Conservation (phyloP, 2,797 vertebrate genomes). For the Dipus sagitta region DNA sequence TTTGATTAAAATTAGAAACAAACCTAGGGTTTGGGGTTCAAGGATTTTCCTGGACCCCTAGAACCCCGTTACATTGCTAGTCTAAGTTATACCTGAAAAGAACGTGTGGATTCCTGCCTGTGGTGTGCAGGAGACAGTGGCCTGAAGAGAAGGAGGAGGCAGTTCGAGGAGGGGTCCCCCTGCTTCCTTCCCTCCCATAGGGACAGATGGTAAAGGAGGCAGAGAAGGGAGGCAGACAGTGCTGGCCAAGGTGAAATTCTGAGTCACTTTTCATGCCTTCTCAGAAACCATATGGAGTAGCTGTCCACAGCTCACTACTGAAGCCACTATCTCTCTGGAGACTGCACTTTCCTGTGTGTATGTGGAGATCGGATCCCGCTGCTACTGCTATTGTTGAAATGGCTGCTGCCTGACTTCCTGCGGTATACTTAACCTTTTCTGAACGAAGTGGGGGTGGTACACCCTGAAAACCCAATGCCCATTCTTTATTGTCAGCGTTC, state of each 20-base stretch:
- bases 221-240: constrained; percentile 1
- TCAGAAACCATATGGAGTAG: constrained; percentile 72
- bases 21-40: too few species aligned
- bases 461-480: constrained; percentile 22
- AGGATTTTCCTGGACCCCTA: too few species aligned
- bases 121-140: constrained; percentile 5
- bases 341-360: constrained; percentile 66
- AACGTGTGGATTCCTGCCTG: accelerated
- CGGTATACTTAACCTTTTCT: constrained; percentile 28
- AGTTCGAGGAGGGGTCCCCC: constrained; percentile 12
- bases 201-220: not conserved
- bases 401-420: constrained; percentile 70
- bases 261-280: constrained; percentile 74
- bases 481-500: constrained; percentile 59
- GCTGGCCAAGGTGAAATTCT: not conserved
- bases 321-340: constrained; percentile 66
- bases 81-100: not conserved
- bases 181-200: constrained; percentile 22
- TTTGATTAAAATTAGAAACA: too few species aligned
- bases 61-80: not conserved
- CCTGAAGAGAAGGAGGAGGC: constrained; percentile 16
- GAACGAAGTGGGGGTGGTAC: not conserved
- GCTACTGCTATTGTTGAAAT: not conserved
- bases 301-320: constrained; percentile 42
- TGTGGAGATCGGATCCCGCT: constrained; percentile 65